Evolutionary conservation across 23 tunicate species (phyloP), one percentile per base, ranked within the genome.

Genomic region (Styela plicata): DNA sequence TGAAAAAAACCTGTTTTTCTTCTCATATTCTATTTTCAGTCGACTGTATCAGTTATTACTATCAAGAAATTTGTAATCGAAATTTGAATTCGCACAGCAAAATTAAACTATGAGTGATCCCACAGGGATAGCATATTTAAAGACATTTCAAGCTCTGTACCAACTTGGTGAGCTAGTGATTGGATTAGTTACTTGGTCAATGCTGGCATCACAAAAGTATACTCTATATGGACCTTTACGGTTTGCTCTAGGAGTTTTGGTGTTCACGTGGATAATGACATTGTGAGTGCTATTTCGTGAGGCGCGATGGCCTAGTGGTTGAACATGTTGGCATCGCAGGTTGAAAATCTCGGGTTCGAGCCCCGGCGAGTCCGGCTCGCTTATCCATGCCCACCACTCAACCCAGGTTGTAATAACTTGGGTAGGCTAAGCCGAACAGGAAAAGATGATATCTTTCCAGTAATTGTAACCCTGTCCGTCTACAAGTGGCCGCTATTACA

Each of bases 251-350:
- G 97, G 90, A 2, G 78, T 69, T n/a, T 69, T 75, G 61, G 63
- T 91, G 2, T 57, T 69, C 24, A 53, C 84, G 25, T 91, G 97
- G 97, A 74, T 91, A 18, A 33, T 91, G 0, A 91, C 90, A 26
- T 3, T 91, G 96, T 90, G 78, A 90, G 96, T 86, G 5, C 35
- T n/a, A n/a, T n/a, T n/a, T n/a, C n/a, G n/a, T n/a, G n/a, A n/a
- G n/a, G n/a, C n/a, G n/a, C n/a, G n/a, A n/a, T n/a, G n/a, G n/a
- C n/a, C n/a, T n/a, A n/a, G n/a, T n/a, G n/a, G n/a, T n/a, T n/a
- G n/a, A n/a, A n/a, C n/a, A n/a, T n/a, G n/a, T n/a, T n/a, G n/a
- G n/a, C n/a, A n/a, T n/a, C n/a, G n/a, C n/a, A n/a, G n/a, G n/a
- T n/a, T n/a, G n/a, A n/a, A n/a, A n/a, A n/a, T n/a, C n/a, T n/a